phyloP scores from a whole-genome alignment of 2,888 invertebrate genomes.

The Hydraecia micacea region DNA sequence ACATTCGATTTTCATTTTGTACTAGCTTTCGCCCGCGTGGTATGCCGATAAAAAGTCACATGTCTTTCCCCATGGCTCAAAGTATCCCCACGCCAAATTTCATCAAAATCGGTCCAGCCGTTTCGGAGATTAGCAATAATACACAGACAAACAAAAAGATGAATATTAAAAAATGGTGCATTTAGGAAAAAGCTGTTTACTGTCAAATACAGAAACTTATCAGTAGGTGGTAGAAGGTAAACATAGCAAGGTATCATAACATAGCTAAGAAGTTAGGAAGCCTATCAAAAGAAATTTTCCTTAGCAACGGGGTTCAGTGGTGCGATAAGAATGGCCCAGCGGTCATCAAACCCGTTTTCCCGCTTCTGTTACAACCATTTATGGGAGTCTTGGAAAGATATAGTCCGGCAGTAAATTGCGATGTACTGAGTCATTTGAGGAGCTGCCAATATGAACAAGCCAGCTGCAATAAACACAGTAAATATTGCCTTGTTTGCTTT shows the following conservation, averaged over 20 bases:
- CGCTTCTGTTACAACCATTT: constrained; percentile 11
- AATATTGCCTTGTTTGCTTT: constrained; percentile 1
- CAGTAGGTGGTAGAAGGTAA: background rate
- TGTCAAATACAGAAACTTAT: background rate
- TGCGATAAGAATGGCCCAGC: constrained; percentile 14
- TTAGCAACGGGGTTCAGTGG: constrained; percentile 19
- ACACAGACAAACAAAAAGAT: no score
- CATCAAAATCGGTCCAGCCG: no score
- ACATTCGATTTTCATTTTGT: no score
- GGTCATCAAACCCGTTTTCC: constrained; percentile 28
- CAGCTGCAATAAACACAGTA: background rate
- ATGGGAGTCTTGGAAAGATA: constrained; percentile 12
- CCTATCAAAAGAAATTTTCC: constrained; percentile 8
- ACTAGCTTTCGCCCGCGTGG: no score
- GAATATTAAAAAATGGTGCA: no score
- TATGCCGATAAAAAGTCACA: no score
- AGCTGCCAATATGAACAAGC: background rate
- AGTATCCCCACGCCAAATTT: no score
- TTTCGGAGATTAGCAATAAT: no score
- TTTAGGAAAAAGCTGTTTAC: no score
- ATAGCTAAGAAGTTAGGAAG: constrained; percentile 12
- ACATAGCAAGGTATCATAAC: constrained; percentile 1
- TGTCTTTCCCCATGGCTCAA: no score
- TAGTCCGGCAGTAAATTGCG: background rate
- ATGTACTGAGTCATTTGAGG: background rate